Percentiles rank a stretch among this genome's conserved stretches.
phyloP scores from a whole-genome alignment of 2,888 invertebrate genomes.

The Mimachlamys varia region DNA sequence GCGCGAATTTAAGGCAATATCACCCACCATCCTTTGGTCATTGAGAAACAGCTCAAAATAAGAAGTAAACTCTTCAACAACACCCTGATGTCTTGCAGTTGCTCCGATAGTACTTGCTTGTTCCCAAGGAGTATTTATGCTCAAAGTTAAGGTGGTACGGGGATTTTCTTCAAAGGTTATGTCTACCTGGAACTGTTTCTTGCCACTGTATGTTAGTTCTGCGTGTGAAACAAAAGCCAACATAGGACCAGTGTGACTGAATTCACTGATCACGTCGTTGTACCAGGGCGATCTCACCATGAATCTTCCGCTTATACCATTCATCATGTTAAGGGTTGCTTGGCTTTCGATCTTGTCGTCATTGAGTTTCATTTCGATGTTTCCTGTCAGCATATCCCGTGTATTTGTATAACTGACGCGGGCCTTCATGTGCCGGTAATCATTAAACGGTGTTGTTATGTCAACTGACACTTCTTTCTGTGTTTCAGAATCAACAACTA shows the following conservation, averaged over 20 bases:
- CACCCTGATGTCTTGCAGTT: constrained; percentile 34
- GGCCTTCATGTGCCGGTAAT: background rate
- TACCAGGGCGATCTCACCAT: background rate
- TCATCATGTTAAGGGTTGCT: background rate
- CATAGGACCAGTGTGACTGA: background rate
- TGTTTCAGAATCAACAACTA: background rate
- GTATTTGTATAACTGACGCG: background rate
- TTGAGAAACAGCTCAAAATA: constrained; percentile 17
- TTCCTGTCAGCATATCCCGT: background rate
- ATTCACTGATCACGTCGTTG: background rate
- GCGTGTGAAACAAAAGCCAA: constrained; percentile 29
- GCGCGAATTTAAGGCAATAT: too few species aligned
- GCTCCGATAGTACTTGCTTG: constrained; percentile 36
- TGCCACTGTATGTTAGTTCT: constrained; percentile 47
- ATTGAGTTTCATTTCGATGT: background rate
- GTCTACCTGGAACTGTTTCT: constrained; percentile 48
- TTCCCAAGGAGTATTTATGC: constrained; percentile 49
- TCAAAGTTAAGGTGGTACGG: constrained; percentile 39
- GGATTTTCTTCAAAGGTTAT: constrained; percentile 45
- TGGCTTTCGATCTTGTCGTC: background rate
- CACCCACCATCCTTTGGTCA: constrained; percentile 34
- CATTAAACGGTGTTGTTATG: constrained; percentile 46
- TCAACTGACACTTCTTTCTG: constrained; percentile 36
- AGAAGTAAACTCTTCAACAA: constrained; percentile 32
- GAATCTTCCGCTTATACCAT: background rate